Conservation (phyloP, 2,797 vertebrate genomes). For the Cichlasoma orientale region DNA sequence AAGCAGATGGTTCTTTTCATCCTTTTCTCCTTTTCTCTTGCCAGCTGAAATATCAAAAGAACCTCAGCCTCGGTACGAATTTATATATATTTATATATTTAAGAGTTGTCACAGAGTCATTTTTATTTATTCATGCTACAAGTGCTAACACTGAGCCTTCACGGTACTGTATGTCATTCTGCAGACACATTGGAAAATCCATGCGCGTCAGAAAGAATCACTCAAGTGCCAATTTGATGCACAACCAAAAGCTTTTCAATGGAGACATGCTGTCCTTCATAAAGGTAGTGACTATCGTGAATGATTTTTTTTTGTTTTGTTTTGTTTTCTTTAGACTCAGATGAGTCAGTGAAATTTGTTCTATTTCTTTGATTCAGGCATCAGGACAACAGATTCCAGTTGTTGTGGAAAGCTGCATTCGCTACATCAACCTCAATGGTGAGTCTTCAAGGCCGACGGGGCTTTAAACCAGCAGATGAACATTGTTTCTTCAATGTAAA, state of each 20-base stretch:
- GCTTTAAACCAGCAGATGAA: not conserved
- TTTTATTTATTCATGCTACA: not conserved
- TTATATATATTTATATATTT: no score
- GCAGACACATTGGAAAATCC: slow-evolving; percentile 69
- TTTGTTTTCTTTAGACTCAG: not conserved
- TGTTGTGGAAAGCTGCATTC: slow-evolving; percentile 89
- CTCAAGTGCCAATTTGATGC: slow-evolving; percentile 69
- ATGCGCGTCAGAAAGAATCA: slow-evolving; percentile 71
- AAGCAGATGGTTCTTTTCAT: not conserved
- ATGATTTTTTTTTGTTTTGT: not conserved
- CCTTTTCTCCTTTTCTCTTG: not conserved
- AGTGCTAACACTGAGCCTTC: not conserved
- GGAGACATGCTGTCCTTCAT: slow-evolving; percentile 87
- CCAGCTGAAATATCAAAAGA: slow-evolving; percentile 65
- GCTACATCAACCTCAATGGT: slow-evolving; percentile 90
- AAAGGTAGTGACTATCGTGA: slow-evolving; percentile 71
- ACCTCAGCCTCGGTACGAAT: slow-evolving; percentile 53
- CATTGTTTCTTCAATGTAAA: not conserved
- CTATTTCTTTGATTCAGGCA: slow-evolving; percentile 69
- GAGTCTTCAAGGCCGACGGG: slow-evolving; percentile 41
- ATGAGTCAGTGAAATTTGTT: not conserved
- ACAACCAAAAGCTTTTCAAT: slow-evolving; percentile 85
- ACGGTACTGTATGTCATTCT: not conserved
- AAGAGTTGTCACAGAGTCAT: not conserved
- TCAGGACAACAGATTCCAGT: slow-evolving; percentile 86